A percentile compares a stretch with the other conserved stretches of the same genome.
phyloP scores from a whole-genome alignment of 2,888 invertebrate genomes.

The Drosophila borealis region DNA sequence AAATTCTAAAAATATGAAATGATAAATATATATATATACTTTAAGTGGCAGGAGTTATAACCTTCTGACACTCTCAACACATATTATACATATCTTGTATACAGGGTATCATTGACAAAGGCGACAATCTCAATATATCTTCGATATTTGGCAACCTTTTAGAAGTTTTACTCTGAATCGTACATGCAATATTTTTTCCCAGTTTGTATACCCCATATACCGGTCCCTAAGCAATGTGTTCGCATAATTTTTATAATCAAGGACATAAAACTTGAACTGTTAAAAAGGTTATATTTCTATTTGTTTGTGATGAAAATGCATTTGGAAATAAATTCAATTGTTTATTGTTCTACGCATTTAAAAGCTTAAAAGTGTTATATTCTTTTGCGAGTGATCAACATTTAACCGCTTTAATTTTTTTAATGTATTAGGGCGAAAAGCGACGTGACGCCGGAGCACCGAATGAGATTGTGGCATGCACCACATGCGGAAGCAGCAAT shows the following conservation, averaged over 20 bases:
- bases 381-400: slow-evolving; percentile 9
- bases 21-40: too few relatives aligned
- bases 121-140: too few relatives aligned
- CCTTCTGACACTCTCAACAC: too few relatives aligned
- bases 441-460: slow-evolving; percentile 92
- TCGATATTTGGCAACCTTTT: too few relatives aligned
- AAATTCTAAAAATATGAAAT: too few relatives aligned
- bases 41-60: too few relatives aligned
- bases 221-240: not conserved
- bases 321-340: slow-evolving; percentile 1
- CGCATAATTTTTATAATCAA: slow-evolving; percentile 16
- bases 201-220: not conserved
- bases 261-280: slow-evolving; percentile 54
- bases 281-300: slow-evolving; percentile 22
- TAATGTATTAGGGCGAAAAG: slow-evolving; percentile 90
- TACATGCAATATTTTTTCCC: too few relatives aligned
- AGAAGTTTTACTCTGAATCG: too few relatives aligned
- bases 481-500: slow-evolving; percentile 88
- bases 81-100: too few relatives aligned
- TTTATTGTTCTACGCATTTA: not conserved
- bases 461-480: slow-evolving; percentile 93
- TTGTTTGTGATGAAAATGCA: not conserved
- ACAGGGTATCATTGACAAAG: too few relatives aligned
- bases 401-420: slow-evolving; percentile 74
- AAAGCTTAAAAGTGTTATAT: not conserved